Evolutionary conservation across 1,140 invertebrate species (phyloP), one percentile per base, ranked within the genome.

Genomic region (Aphaenogaster ashmeadi): DNA sequence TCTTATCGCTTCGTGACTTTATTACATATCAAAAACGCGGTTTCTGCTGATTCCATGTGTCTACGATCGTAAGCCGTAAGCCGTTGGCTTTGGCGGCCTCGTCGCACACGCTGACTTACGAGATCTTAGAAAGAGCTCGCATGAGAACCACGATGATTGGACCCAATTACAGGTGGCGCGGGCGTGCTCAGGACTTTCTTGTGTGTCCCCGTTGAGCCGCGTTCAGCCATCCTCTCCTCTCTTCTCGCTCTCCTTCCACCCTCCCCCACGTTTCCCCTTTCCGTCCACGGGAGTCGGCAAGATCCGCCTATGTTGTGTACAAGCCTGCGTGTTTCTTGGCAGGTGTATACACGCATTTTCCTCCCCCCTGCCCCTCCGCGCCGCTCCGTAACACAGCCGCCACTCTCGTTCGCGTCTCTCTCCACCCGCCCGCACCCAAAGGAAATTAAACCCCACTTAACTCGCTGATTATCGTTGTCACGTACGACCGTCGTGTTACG

Each of bases 401-500:
- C 85, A 86, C 85, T 85, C 77, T 81, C 74, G 80, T 84, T 89
- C 75, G 18, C 89, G 41, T 75, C 79, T 89, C 89, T 91, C 92
- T 92, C 86, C 85, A 86, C 80, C 92, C 94, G 92, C 92, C 94
- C 93, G 87, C 78, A 27, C 93, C 93, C 69, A 89, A 88, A 90
- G 91, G 90, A 94, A 95, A 94, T 95, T 95, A 94, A 95, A 92
- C 89, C 93, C 89, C 93, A 94, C 93, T 95, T 94, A 94, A 91
- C 92, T 90, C 91, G 90, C 92, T 93, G 92, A 95, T 94, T 94
- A 94, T 95, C 92, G 94, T 93, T 93, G 94, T 94, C 93, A 93
- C 94, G 92, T 94, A 94, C 92, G 90, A 89, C 71, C 90, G 86
- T 89, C 91, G 80, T 91, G 60, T 52, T 67, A 75, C 66, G 58